Conservation (phyloP, 2,113 vertebrate species). For the Brachypteracias leptosomus region DNA sequence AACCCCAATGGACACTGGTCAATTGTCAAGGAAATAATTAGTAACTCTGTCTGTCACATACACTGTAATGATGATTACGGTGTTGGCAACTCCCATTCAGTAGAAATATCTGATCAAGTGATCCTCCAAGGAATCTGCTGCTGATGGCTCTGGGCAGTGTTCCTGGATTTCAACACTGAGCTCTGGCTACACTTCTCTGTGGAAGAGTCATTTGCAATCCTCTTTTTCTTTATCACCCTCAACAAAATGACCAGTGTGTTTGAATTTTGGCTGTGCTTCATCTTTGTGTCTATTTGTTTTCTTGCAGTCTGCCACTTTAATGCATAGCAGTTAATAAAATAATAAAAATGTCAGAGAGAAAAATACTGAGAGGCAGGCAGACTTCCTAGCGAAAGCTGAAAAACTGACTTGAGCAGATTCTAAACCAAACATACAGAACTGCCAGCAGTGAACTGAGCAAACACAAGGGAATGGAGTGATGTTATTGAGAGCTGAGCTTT, state of each 20-base stretch:
- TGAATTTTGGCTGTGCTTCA: constrained; percentile 2
- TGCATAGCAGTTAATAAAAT: constrained; percentile 16
- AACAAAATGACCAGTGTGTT: not conserved
- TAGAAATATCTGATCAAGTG: not conserved
- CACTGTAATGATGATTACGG: not conserved
- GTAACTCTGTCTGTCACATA: not conserved
- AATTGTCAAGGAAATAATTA: not conserved
- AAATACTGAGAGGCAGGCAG: constrained; percentile 6
- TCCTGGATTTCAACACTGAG: not conserved
- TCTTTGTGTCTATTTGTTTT: constrained; percentile 9
- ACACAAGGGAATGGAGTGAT: not conserved
- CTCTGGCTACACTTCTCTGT: not conserved
- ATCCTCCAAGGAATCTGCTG: not conserved
- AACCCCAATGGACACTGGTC: not conserved
- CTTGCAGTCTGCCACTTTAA: not conserved
- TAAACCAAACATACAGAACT: not conserved
- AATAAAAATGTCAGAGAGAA: constrained; percentile 1
- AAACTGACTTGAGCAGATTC: not conserved
- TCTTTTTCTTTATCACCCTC: constrained; percentile 25
- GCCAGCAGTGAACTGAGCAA: not conserved
- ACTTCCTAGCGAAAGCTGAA: not conserved
- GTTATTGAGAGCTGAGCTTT: not conserved
- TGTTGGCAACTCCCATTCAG: not conserved
- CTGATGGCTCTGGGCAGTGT: not conserved
- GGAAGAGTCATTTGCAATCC: not conserved